Base-by-base conservation (phyloP, 2,113 vertebrate species). In the Catharus bicknelli region DNA sequence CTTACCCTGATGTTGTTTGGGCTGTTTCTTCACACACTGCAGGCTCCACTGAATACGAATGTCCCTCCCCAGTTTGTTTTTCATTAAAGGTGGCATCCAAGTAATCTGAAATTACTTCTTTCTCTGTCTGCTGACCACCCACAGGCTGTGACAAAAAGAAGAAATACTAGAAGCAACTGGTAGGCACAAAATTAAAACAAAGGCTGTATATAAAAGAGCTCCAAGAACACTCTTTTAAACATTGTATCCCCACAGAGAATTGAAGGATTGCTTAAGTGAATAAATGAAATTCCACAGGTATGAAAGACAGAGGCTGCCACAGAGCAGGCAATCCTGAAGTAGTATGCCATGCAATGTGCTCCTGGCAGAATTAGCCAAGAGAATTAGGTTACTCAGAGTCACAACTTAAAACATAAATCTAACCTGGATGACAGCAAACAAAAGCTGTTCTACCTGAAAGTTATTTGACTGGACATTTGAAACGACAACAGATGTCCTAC, bases 91-190 rank as follows among this genome's bases (percentile, higher is more conserved):
- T 59, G 7, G 62, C 62, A 94, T 19, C 78, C 57, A 83, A 68
- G 76, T n/a, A 74, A 95, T 47, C 13, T 36, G 76, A 83, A 90
- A 62, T 80, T 25, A 82, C 53, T 50, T 89, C 80, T 53, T 57
- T 77, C 63, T 93, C 68, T 74, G 38, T 25, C 80, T 88, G 77
- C 64, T 89, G 64, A 51, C 59, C 66, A 94, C 19, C 23, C 38
- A 78, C 20, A 84, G 42, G 62, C 97, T 98, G 58, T 64, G 30
- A 91, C 45, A 36, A 83, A 79, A 90, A 96, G 27, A 59, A 15
- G 9, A 93, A 95, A 48, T 61, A 90, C 8, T 63, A 55, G 27
- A 86, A 66, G 36, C 16, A 67, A 75, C 7, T 23, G 16, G 29
- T 34, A 88, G 36, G 22, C 16, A 94, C 2, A 8, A 43, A 79